Conservation (phyloP, 2,888 invertebrate genomes). For the Macrosoma leucophasiata region DNA sequence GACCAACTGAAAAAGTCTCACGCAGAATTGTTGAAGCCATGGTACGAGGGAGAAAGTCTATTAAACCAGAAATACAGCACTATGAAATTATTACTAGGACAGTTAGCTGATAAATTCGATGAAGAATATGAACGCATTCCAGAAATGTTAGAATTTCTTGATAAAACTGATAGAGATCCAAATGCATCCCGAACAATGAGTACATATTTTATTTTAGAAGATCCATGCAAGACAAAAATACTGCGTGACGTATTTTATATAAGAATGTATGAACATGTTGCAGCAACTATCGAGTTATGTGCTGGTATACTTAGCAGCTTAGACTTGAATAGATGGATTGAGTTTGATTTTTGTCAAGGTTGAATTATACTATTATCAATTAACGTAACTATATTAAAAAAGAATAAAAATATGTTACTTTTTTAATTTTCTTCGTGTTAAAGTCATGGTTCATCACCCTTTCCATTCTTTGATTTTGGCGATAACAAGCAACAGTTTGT, state of each 20-base stretch:
- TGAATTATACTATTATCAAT: too few relatives aligned
- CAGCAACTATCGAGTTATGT: conserved; percentile 42
- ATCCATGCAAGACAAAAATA: too few relatives aligned
- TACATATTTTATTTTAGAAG: conserved; percentile 1
- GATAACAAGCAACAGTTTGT: too few relatives aligned
- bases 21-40: conserved; percentile 47
- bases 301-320: conserved; percentile 58
- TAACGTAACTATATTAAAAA: too few relatives aligned
- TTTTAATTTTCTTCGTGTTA: too few relatives aligned
- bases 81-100: conserved; percentile 39
- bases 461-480: too few relatives aligned
- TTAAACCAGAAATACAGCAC: conserved; percentile 44
- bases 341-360: conserved; percentile 54
- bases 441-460: too few relatives aligned
- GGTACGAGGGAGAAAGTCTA: conserved; percentile 49
- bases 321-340: conserved; percentile 58
- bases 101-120: conserved; percentile 49
- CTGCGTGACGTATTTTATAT: conserved; percentile 47
- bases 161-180: background rate
- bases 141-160: too few relatives aligned
- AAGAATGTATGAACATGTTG: conserved; percentile 44
- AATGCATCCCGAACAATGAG: background rate
- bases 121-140: conserved; percentile 36
- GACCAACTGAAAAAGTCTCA: conserved; percentile 43
- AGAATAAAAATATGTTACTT: too few relatives aligned